A percentile compares a stretch with the other conserved stretches of the same genome.
Conservation (phyloP, 2,888 invertebrate genomes). For the Omphaloscelis lunosa region DNA sequence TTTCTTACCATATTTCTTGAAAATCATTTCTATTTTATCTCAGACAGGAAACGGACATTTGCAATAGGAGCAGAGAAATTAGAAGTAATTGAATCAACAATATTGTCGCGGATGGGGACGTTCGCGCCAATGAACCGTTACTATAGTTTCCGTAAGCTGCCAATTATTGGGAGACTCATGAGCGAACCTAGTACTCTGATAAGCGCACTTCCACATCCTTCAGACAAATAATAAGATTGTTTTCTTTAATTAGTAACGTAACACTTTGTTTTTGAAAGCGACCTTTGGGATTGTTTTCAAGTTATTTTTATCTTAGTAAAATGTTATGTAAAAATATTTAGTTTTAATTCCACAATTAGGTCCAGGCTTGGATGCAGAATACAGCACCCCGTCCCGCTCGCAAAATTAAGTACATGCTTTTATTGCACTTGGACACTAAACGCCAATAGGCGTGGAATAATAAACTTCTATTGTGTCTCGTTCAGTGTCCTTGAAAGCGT, state of each 20-base stretch:
- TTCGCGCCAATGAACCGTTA: slow-evolving; percentile 61
- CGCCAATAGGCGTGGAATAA: too few relatives aligned
- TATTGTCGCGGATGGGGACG: slow-evolving; percentile 59
- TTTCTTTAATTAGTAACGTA: not conserved
- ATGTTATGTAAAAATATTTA: not conserved
- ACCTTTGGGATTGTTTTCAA: not conserved
- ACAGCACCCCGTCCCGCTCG: not conserved
- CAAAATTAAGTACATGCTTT: not conserved
- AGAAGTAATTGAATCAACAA: slow-evolving; percentile 46
- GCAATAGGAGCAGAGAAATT: slow-evolving; percentile 25
- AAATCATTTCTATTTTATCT: slow-evolving; percentile 13
- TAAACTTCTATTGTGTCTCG: too few relatives aligned
- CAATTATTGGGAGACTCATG: slow-evolving; percentile 63
- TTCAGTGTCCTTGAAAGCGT: too few relatives aligned
- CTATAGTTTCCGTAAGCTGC: slow-evolving; percentile 66
- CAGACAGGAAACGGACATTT: not conserved
- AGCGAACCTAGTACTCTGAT: slow-evolving; percentile 20
- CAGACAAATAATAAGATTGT: slow-evolving; percentile 13
- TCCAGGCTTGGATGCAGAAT: not conserved
- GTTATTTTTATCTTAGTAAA: not conserved
- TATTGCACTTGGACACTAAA: not conserved
- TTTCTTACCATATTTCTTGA: not conserved
- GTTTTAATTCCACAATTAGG: not conserved
- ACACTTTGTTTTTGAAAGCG: not conserved
- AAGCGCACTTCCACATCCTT: slow-evolving; percentile 50